phyloP scores from a whole-genome alignment of 1,140 invertebrate species.

The Saccostrea echinata region DNA sequence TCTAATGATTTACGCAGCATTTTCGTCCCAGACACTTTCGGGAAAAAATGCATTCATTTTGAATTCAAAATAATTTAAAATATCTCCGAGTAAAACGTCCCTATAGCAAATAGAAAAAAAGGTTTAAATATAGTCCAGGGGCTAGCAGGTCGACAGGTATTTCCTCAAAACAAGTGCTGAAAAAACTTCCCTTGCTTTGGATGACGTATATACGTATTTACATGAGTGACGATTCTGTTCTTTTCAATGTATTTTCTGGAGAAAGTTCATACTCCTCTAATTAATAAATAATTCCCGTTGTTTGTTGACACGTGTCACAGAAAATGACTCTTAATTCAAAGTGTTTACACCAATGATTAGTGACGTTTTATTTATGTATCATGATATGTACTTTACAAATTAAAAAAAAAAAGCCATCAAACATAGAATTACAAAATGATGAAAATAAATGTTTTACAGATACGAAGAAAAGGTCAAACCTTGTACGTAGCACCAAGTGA shows the following conservation, averaged over 20 bases:
- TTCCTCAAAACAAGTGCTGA: too few species aligned
- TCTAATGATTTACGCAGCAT: too few species aligned
- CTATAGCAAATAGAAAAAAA: too few species aligned
- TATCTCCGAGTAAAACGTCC: too few species aligned
- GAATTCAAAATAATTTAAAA: too few species aligned
- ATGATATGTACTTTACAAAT: background rate
- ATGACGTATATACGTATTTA: background rate
- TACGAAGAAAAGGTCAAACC: background rate
- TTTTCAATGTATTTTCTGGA: background rate
- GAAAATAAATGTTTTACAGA: background rate
- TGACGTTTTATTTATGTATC: background rate
- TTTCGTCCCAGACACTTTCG: too few species aligned
- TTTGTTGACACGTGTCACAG: background rate
- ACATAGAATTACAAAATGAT: background rate
- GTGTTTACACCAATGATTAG: background rate
- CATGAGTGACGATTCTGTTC: background rate
- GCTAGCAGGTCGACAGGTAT: background rate
- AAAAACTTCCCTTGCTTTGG: background rate
- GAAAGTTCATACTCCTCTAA: background rate
- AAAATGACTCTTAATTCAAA: background rate
- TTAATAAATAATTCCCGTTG: background rate
- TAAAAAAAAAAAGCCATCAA: background rate
- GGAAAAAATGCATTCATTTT: too few species aligned
- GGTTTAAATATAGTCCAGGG: too few species aligned
- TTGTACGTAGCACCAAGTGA: background rate